phyloP scores from a whole-genome alignment of 2,888 invertebrate species.

The Acanthococcus lagerstroemiae region DNA sequence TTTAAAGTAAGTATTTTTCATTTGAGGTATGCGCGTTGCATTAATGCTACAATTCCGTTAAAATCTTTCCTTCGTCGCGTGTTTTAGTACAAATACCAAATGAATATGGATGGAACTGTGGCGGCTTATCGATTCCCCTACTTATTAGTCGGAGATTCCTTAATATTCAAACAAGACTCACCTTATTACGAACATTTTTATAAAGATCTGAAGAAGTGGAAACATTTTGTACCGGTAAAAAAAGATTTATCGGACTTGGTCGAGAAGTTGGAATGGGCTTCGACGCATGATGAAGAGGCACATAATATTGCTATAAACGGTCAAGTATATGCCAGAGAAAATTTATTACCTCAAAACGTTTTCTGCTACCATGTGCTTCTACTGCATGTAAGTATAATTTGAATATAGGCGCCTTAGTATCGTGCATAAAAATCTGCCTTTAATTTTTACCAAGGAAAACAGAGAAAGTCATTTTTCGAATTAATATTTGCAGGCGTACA shows the following conservation, averaged over 20 bases:
- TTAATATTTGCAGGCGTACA: not conserved
- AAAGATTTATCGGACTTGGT: slow-evolving; percentile 69
- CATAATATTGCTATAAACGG: slow-evolving; percentile 56
- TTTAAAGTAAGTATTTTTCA: slow-evolving; percentile 63
- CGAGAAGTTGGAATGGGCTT: slow-evolving; percentile 68
- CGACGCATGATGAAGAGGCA: slow-evolving; percentile 57
- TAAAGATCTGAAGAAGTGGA: slow-evolving; percentile 56
- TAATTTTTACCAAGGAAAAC: too few species aligned
- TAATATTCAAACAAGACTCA: slow-evolving; percentile 86
- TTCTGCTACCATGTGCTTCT: slow-evolving; percentile 76
- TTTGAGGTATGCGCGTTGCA: too few species aligned
- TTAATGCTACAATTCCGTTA: not conserved
- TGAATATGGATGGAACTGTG: slow-evolving; percentile 91
- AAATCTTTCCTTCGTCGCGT: slow-evolving; percentile 31
- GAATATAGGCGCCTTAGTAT: not conserved
- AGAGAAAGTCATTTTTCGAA: not conserved
- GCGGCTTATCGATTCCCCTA: slow-evolving; percentile 92
- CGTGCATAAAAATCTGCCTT: too few species aligned
- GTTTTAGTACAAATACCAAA: slow-evolving; percentile 84
- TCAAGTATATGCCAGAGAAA: slow-evolving; percentile 59
- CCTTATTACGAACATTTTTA: slow-evolving; percentile 95
- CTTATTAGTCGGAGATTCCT: slow-evolving; percentile 73
- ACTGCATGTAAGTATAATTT: slow-evolving; percentile 47
- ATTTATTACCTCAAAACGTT: slow-evolving; percentile 72
- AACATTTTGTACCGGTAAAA: slow-evolving; percentile 76